Percentiles rank a stretch among this genome's conserved stretches.
These are phyloP conservation scores for Micrasema longulum DNA, from an alignment of 1,140 invertebrate genomes.

Conservation along the genomic window DNA sequence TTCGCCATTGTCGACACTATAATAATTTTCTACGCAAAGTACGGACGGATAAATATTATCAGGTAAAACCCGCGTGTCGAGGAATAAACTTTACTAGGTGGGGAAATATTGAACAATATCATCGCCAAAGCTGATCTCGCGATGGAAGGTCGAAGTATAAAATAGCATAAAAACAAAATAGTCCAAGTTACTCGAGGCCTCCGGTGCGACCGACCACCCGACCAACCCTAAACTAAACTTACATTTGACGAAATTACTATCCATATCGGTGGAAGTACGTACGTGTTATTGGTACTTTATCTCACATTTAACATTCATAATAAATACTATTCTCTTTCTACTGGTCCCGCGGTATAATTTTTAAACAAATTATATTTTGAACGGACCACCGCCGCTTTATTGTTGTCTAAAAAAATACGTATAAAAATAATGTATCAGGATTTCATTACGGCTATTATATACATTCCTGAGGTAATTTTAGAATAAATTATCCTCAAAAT, in stretches of 20 bases:
- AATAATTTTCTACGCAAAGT: no score
- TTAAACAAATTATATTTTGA: conserved; percentile 70
- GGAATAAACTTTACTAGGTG: not conserved
- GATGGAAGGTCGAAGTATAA: not conserved
- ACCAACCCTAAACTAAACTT: conserved; percentile 40
- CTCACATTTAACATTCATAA: conserved; percentile 62
- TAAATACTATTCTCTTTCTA: conserved; percentile 70
- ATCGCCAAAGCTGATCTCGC: not conserved
- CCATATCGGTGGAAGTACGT: conserved; percentile 54
- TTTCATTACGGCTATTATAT: conserved; percentile 49
- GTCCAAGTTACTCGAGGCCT: not conserved
- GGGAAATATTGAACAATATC: not conserved
- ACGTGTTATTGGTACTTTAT: conserved; percentile 53
- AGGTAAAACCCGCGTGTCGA: not conserved
- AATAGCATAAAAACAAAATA: not conserved
- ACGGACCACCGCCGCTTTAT: conserved; percentile 59
- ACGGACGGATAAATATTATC: no score
- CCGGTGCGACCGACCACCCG: not conserved
- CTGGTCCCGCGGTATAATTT: conserved; percentile 70
- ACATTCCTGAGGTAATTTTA: conserved; percentile 49
- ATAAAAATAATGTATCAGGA: conserved; percentile 49
- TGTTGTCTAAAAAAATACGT: conserved; percentile 39
- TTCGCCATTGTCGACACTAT: no score
- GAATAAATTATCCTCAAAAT: conserved; percentile 52
- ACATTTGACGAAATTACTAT: conserved; percentile 51